Conservation (phyloP, 2,888 invertebrate genomes). For the Leptopilina myrica region DNA sequence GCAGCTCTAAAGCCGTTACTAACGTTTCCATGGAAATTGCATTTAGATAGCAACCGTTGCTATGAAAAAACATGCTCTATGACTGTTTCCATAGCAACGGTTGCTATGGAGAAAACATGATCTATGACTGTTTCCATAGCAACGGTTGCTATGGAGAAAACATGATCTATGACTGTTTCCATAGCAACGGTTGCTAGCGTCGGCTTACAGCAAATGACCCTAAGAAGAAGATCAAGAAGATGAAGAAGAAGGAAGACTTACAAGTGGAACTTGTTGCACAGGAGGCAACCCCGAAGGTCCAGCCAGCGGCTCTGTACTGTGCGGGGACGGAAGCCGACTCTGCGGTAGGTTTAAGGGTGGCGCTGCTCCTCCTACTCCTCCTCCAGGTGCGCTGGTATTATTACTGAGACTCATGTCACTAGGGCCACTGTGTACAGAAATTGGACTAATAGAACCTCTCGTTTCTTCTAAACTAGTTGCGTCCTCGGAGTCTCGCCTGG, state of each 20-base stretch:
- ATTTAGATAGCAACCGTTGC: too few species aligned
- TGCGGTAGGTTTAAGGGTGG: slow-evolving; percentile 70
- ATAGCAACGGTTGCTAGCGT: too few species aligned
- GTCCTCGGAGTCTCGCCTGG: slow-evolving; percentile 72
- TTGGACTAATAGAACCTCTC: slow-evolving; percentile 73
- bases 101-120: too few species aligned
- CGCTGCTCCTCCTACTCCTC: slow-evolving; percentile 54
- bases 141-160: too few species aligned
- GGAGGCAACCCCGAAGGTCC: slow-evolving; percentile 92
- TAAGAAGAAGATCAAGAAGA: neutral
- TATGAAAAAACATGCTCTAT: too few species aligned
- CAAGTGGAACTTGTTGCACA: slow-evolving; percentile 93
- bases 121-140: too few species aligned
- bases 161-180: too few species aligned
- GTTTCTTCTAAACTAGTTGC: slow-evolving; percentile 72
- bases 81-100: too few species aligned
- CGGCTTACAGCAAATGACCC: neutral
- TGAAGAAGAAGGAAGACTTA: slow-evolving; percentile 76
- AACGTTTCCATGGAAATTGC: too few species aligned
- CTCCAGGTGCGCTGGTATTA: slow-evolving; percentile 74
- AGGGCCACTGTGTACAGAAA: slow-evolving; percentile 78
- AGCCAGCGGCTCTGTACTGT: slow-evolving; percentile 84
- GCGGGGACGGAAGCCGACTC: slow-evolving; percentile 81
- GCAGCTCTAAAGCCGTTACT: too few species aligned
- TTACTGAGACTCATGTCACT: slow-evolving; percentile 80